Evolutionary conservation across 2,113 vertebrate genomes (phyloP), one percentile per base, ranked within the genome.

Genomic region (Vombatus ursinus): DNA sequence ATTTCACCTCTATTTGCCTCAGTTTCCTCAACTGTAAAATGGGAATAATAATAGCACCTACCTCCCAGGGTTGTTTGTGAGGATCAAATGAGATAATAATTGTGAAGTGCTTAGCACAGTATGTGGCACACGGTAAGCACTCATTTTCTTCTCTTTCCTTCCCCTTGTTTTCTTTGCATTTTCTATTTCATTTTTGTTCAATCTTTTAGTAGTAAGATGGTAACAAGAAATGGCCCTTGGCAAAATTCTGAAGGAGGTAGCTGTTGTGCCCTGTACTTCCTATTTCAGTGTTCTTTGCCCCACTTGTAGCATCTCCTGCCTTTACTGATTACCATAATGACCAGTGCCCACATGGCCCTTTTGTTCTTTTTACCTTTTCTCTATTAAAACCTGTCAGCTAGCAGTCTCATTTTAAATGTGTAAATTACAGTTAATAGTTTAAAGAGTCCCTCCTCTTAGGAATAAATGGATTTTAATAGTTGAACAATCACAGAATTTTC

Each of bases 211-310:
- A 92, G 90, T 89, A 95, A 91, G 19, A 48, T 26, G 44, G 68
- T 89, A 94, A 95, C 54, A 2, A 31, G 89, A 37, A 28, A 93
- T 89, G 24, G 12, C 68, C 68, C 52, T 91, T 26, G 90, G 47
- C 89, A 89, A 93, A 93, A 93, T 95, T 57, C 51, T 94, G 51
- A 96, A 95, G 77, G 44, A 44, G 68, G 92, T 37, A 90, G 90
- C 22, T 84, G n/a, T 77, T 93, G 94, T 92, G 44, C 31, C 19
- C 24, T 89, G 31, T 3, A 9, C 24, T 90, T 68, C 95, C 37
- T 37, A 50, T 96, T 68, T 90, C 61, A 52, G 47, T 92, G 10
- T 22, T 49, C 22, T 14, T 31, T n/a, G 52, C 48, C 22, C 24
- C 24, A 50, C 31, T 37, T 84, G 31, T 12, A 89, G n/a, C 0